Evolutionary conservation across 2,113 vertebrate species (phyloP), one percentile per base, ranked within the genome.

Genomic region (Nipponia nippon): DNA sequence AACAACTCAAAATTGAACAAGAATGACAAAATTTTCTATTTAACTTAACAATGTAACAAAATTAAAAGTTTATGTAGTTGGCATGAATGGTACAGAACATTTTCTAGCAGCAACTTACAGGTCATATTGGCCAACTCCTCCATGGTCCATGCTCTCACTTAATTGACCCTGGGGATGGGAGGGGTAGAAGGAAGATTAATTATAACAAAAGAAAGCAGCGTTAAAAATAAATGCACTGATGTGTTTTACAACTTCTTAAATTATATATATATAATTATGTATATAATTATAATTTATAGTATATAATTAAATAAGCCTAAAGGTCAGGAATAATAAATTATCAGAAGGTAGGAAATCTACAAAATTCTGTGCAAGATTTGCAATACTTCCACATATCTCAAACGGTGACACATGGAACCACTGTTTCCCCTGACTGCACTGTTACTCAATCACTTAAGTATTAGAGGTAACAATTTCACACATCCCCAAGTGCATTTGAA

Each of bases 71-170:
- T 58, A 50, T 12, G 75, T 38, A 44, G 65, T 29, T 88, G 50
- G 67, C 30, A 85, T 72, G 58, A 95, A 95, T 50, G 70, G 34
- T 87, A 94, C 56, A 49, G 67, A 96, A 82, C 80, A 78, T 97
- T 93, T 95, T 92, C 89, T 89, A 92, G 94, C 87, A 92, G 84
- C 58, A 95, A 99, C 99, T 99, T 98, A 99, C 99, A 99, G 99
- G 93, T 99, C 99, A 98, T 99, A 99, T 95, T 98, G 97, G 98
- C 98, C 97, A 95, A 99, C 98, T 97, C 98, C 99, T 97, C 99
- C 99, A 94, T 99, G 99, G 93, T 99, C 99, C 99, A 99, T 99
- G 97, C 98, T 98, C 97, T 99, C 99, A 97, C 98, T 98, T 97
- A 99, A 98, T 80, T 99, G 98, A 96, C 96, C 98, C 99, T 99